Conservation (phyloP, 2,888 invertebrate genomes). For the Cryptocephalus moraei region DNA sequence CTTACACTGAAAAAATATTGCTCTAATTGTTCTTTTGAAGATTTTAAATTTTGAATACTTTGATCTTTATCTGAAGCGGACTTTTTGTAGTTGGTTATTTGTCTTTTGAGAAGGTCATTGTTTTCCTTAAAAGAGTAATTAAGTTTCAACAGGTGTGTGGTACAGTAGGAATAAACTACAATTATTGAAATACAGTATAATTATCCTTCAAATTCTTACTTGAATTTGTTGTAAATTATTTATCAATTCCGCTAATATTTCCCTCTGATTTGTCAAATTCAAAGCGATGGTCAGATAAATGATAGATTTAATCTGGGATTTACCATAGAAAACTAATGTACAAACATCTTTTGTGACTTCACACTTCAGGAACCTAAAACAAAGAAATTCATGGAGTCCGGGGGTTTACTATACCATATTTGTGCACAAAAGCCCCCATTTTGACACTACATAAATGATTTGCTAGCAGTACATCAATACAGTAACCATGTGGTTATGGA, state of each 20-base stretch:
- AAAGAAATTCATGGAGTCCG: no score
- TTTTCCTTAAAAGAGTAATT: slow-evolving; percentile 4
- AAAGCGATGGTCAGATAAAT: slow-evolving; percentile 32
- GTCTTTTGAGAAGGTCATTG: slow-evolving; percentile 18
- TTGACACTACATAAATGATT: no score
- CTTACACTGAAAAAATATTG: slow-evolving; percentile 20
- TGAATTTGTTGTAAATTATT: slow-evolving; percentile 16
- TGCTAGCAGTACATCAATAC: no score
- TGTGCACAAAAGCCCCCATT: no score
- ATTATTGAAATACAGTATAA: no score
- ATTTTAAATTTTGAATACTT: slow-evolving; percentile 17
- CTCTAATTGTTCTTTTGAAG: slow-evolving; percentile 17
- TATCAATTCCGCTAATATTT: slow-evolving; percentile 32
- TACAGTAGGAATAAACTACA: no score
- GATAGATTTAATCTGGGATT: slow-evolving; percentile 32
- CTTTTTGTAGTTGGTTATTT: slow-evolving; percentile 20
- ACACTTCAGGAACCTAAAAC: slow-evolving; percentile 20
- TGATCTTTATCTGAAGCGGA: slow-evolving; percentile 23
- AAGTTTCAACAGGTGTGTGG: slow-evolving; percentile 8
- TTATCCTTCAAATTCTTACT: no score
- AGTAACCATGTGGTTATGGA: no score
- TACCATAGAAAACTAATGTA: slow-evolving; percentile 31
- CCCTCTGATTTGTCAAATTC: slow-evolving; percentile 29
- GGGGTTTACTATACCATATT: no score
- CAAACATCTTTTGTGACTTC: slow-evolving; percentile 22